Percentiles rank a stretch among this genome's conserved stretches.
phyloP scores from a whole-genome alignment of 1,140 invertebrate species.

The Maconellicoccus hirsutus region DNA sequence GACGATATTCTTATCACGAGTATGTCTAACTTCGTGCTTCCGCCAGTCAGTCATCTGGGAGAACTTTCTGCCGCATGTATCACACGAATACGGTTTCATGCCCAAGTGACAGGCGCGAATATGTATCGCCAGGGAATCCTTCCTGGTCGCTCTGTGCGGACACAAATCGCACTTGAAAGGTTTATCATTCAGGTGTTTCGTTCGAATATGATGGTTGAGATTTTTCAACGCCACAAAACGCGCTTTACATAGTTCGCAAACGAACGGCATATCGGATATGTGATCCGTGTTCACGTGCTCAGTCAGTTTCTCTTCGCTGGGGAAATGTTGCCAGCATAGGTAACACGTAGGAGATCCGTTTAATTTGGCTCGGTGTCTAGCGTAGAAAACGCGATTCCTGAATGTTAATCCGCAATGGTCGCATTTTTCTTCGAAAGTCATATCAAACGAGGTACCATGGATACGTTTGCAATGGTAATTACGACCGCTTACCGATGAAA shows the following conservation, averaged over 20 bases:
- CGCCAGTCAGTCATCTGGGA: background rate
- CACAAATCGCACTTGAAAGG: background rate
- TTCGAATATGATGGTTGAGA: background rate
- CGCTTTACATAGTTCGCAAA: background rate
- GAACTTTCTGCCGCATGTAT: background rate
- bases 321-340: background rate
- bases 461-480: background rate
- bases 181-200: background rate
- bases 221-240: background rate
- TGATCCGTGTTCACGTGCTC: background rate
- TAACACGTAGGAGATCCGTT: background rate
- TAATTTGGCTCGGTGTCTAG: background rate
- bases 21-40: background rate
- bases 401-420: constrained; percentile 12
- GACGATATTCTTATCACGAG: no score
- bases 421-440: background rate
- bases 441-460: background rate
- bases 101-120: background rate
- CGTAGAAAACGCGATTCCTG: constrained; percentile 3
- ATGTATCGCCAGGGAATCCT: background rate
- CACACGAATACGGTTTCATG: background rate
- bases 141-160: background rate
- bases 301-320: background rate
- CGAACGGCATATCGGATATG: background rate
- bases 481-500: background rate